Base-by-base conservation (phyloP, 2,797 vertebrate genomes). In the Tinamus major region DNA sequence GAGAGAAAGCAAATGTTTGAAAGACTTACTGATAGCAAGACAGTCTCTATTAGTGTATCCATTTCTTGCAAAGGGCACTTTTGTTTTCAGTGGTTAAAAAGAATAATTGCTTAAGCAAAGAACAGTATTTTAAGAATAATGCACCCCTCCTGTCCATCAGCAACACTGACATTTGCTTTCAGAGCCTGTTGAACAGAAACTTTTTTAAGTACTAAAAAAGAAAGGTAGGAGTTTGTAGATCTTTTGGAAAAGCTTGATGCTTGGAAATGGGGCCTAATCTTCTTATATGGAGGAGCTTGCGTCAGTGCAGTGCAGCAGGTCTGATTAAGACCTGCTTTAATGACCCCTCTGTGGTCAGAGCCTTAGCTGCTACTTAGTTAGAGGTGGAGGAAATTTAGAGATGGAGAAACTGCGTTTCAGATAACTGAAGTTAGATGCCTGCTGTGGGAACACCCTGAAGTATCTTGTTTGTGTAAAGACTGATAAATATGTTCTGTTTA, bases 191-290 rank as follows among this genome's bases (percentile, higher is more conserved):
- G 42, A 77, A 29, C 31, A 58, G 61, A 49, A 64, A 67, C 18
- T 53, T 87, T 56, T 53, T n/a, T 55, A 39, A 33, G 46, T 48
- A 44, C 26, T 48, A 11, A 71, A 61, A 49, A 62, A 84, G 26
- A 77, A 20, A 78, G 33, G 61, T 31, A 17, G 62, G 76, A 78
- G 65, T 84, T 82, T 79, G 64, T 63, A 17, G 59, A 44, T 49
- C 46, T 2, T 76, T 76, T 63, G n/a, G 26, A 41, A 71, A 79
- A 67, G 46, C 3, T 48, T 79, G 89, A 48, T 1, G 1, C 68
- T 77, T 59, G 51, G 17, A 56, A 64, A n/a, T n/a, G 69, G 68
- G 31, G 24, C 82, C 31, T 94, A 63, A 93, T 92, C 90, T 55
- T 26, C 64, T 90, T 94, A 82, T 4, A 9, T 51, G 29, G 64